phyloP scores from a whole-genome alignment of 2,888 invertebrate species.

The Synanthedon formicaeformis region DNA sequence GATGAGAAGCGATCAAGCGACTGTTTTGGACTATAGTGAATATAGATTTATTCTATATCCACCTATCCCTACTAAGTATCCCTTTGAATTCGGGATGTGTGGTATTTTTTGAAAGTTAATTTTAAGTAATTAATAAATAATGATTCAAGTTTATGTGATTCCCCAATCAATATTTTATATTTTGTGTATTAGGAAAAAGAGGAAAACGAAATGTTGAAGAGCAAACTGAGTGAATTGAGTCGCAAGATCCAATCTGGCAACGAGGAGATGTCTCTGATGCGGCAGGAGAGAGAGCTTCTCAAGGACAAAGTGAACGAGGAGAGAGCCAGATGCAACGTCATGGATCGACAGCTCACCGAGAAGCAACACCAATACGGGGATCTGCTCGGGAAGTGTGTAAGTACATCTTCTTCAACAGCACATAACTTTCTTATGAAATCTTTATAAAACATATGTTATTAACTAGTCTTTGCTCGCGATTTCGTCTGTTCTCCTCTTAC shows the following conservation, averaged over 20 bases:
- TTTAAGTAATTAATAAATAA: no score
- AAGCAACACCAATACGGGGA: conserved; percentile 64
- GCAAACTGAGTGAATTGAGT: conserved; percentile 24
- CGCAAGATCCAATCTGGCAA: conserved; percentile 27
- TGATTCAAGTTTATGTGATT: no score
- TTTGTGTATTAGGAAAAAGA: conserved; percentile 34
- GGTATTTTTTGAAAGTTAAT: no score
- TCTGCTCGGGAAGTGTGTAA: conserved; percentile 71
- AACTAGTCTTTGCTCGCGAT: no score
- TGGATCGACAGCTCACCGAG: conserved; percentile 69
- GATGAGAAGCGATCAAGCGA: no score
- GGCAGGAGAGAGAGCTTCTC: conserved; percentile 41
- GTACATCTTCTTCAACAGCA: conserved; percentile 9
- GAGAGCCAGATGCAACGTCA: conserved; percentile 33
- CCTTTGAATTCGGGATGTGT: no score
- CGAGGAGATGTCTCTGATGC: conserved; percentile 25
- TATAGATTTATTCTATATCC: no score
- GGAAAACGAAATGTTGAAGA: conserved; percentile 37
- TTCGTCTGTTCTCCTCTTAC: no score
- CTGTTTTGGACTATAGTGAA: no score
- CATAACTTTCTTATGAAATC: not conserved
- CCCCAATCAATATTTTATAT: no score
- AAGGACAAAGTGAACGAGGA: conserved; percentile 51
- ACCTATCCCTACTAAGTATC: no score
- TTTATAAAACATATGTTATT: not conserved